Conservation (phyloP, 1,140 invertebrate species). For the Thrips palmi region DNA sequence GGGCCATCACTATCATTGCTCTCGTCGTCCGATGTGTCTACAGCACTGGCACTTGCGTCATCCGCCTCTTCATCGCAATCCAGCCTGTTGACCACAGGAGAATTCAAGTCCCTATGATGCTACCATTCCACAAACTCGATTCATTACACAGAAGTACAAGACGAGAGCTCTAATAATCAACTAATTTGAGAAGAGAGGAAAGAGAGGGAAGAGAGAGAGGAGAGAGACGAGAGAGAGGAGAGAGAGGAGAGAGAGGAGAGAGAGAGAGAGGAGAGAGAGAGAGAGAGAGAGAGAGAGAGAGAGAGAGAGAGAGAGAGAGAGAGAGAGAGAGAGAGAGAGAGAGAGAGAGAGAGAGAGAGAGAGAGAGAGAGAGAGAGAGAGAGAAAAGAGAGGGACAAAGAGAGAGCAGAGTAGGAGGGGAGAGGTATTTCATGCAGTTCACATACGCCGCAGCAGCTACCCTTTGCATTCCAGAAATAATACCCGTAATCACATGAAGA, state of each 20-base stretch:
- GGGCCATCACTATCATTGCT: conserved; percentile 23
- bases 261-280: conserved; percentile 11
- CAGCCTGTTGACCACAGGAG: not conserved
- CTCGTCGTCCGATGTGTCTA: conserved; percentile 18
- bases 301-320: conserved; percentile 5
- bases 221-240: conserved; percentile 3
- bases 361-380: conserved; percentile 10
- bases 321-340: conserved; percentile 7
- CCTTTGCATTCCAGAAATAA: conserved; percentile 10
- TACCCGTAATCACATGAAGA: not conserved
- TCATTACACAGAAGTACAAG: conserved; percentile 12
- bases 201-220: conserved; percentile 22
- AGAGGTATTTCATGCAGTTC: no score
- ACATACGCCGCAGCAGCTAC: no score
- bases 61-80: conserved; percentile 10
- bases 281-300: conserved; percentile 10
- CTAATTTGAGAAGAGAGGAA: conserved; percentile 21
- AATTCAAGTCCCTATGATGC: not conserved
- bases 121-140: conserved; percentile 7
- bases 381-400: conserved; percentile 9
- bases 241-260: conserved; percentile 1
- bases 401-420: conserved; percentile 10
- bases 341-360: conserved; percentile 2
- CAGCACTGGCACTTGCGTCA: conserved; percentile 8
- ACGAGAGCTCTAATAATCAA: conserved; percentile 12